Evolutionary conservation across 2,113 vertebrate genomes (phyloP), one percentile per base, ranked within the genome.

Genomic region (Carlito syrichta): DNA sequence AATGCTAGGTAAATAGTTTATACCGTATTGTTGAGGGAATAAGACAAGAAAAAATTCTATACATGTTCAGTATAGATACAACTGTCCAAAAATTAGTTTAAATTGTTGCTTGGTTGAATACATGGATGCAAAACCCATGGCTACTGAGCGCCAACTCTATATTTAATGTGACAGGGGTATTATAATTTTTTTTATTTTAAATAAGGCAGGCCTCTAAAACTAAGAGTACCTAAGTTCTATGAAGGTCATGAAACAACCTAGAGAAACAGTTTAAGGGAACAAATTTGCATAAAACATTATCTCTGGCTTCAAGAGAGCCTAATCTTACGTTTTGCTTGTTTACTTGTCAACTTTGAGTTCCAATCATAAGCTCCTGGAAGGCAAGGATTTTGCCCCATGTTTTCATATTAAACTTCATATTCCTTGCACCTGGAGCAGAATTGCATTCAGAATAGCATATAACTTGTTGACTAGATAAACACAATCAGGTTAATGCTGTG

Each of bases 321-420:
- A 93, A 69, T 91, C 79, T 87, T 77, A 23, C 12, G 32, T 83
- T 73, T 62, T 92, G 82, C 93, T 96, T 96, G 69, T 96, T 94
- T 91, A 63, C 83, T 52, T 95, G 45, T 90, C 95, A 97, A 43
- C 84, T 96, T 95, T 94, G 86, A 43, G 56, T 96, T 89, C 60
- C 86, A 94, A 93, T 94, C 68, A 56, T 68, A 68, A 96, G 92
- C 95, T 94, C 60, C 89, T 16, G 0, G 74, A 96, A 97, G 86
- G 85, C 74, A 91, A 93, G 86, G 73, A 96, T 91, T 96, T 95
- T 74, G 66, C 78, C 66, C 82, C 93, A 25, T 76, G 43, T 71
- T 93, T 94, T 97, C 86, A 87, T 91, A 32, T 86, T 96, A 87
- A 97, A 76, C 60, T 95, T 96, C 48, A 50, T 54, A 96, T 77